phyloP scores from a whole-genome alignment of 2,797 vertebrate genomes.

The Bryconaethiops microstoma region DNA sequence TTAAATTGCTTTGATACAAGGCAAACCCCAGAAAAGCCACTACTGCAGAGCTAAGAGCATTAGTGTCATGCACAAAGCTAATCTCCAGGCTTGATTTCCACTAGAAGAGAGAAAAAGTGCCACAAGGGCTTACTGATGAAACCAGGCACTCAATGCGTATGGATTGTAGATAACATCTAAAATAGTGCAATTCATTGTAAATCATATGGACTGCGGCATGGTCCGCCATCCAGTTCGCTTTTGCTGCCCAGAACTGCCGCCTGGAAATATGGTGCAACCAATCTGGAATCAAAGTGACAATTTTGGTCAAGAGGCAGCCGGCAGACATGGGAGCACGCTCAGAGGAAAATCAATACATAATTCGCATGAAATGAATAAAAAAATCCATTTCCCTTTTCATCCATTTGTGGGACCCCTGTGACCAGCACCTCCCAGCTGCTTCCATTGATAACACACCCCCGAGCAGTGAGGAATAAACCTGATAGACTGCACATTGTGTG shows the following conservation, averaged over 20 bases:
- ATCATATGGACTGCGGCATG: conserved; percentile 31
- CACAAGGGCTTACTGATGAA: conserved; percentile 23
- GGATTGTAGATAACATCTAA: conserved; percentile 39
- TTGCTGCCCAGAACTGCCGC: background rate
- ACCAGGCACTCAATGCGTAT: conserved; percentile 24
- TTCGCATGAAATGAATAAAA: conserved; percentile 62
- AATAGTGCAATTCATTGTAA: conserved; percentile 48
- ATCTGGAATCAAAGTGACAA: conserved; percentile 42
- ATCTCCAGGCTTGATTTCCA: conserved; percentile 41
- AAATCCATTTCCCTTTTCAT: conserved; percentile 47
- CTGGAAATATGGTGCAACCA: conserved; percentile 27
- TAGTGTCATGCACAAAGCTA: conserved; percentile 48
- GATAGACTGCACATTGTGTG: conserved; percentile 45
- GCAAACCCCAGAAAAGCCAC: conserved; percentile 28
- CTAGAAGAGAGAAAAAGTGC: conserved; percentile 15
- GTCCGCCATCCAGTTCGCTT: conserved; percentile 13
- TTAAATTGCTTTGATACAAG: conserved; percentile 36
- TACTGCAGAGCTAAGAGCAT: conserved; percentile 45
- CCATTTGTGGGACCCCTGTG: conserved; percentile 57
- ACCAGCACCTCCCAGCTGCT: conserved; percentile 67
- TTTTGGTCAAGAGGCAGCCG: conserved; percentile 27
- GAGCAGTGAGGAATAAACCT: conserved; percentile 64
- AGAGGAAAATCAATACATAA: conserved; percentile 52
- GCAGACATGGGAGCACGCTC: conserved; percentile 17
- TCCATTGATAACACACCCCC: conserved; percentile 62